Evolutionary conservation across 2,888 invertebrate species (phyloP).

Genomic region (Agriopis leucophaearia): DNA sequence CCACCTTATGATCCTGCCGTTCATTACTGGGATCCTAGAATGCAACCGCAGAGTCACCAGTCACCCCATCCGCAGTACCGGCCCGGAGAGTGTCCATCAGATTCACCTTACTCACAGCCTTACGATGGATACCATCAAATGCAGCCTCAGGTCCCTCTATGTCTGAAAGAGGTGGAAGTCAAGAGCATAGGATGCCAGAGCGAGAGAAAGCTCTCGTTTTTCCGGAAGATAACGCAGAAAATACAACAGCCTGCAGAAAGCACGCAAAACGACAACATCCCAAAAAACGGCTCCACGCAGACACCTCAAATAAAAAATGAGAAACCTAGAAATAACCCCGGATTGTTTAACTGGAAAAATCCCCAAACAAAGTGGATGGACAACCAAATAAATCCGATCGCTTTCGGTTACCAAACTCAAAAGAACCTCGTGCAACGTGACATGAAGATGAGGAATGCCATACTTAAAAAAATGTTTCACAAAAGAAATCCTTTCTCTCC

Average conservation of each 20-base stretch:
- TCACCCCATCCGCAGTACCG: constrained; percentile 13
- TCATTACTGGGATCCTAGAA: constrained; percentile 29
- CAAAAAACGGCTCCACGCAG: constrained; percentile 55
- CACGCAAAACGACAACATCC: constrained; percentile 40
- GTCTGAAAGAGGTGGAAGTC: constrained; percentile 78
- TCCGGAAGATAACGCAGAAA: constrained; percentile 67
- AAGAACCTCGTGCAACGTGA: constrained; percentile 68
- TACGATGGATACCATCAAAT: constrained; percentile 53
- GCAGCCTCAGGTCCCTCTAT: constrained; percentile 68
- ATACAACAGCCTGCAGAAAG: constrained; percentile 49
- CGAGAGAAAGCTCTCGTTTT: constrained; percentile 70
- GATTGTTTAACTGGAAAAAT: constrained; percentile 64
- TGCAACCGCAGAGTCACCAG: constrained; percentile 13
- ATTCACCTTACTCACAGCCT: constrained; percentile 51
- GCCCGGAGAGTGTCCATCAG: constrained; percentile 45
- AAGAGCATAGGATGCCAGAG: constrained; percentile 78
- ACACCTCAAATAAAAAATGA: constrained; percentile 37
- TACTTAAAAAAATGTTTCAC: constrained; percentile 73
- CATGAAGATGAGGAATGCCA: constrained; percentile 66
- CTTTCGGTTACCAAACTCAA: constrained; percentile 63
- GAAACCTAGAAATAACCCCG: constrained; percentile 45
- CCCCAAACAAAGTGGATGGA: constrained; percentile 57
- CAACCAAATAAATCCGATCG: constrained; percentile 51
- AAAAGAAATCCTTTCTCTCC: constrained; percentile 79
- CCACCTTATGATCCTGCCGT: constrained; percentile 42